These are phyloP conservation scores for Parazoanthus darwini DNA, from an alignment of 92 coral and sea anemone species.

Conservation along the genomic window DNA sequence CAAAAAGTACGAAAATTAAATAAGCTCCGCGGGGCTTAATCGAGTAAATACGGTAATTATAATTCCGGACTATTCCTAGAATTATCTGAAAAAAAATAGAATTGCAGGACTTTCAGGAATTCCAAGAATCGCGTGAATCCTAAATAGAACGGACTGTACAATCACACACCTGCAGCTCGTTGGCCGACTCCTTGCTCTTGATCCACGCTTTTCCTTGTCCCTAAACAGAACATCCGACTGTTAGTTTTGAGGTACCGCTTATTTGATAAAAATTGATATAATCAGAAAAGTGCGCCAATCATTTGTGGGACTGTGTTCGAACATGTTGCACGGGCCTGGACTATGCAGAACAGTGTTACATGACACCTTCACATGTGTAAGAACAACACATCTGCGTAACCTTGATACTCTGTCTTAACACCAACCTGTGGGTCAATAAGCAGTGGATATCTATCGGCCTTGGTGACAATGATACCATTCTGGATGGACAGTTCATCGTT, in stretches of 20 bases:
- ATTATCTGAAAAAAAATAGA: no score
- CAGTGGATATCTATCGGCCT: constrained; percentile 92
- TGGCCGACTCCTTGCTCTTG: constrained; percentile 80
- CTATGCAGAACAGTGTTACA: not conserved
- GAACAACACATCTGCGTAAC: not conserved
- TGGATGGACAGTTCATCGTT: constrained; percentile 96
- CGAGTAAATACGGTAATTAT: no score
- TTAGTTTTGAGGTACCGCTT: not conserved
- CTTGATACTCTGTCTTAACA: not conserved
- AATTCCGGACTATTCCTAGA: no score
- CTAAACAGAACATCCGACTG: constrained; percentile 29
- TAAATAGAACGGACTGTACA: no score
- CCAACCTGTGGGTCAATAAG: constrained; percentile 95
- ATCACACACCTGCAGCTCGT: constrained; percentile 78
- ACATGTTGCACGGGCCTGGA: not conserved
- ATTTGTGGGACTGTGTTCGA: not conserved
- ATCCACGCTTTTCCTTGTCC: constrained; percentile 99
- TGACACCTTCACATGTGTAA: no score
- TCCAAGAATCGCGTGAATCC: no score
- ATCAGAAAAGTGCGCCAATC: not conserved
- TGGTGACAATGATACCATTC: constrained; percentile 97
- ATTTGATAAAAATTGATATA: no score
- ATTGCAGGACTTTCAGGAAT: no score
- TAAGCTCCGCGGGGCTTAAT: no score
- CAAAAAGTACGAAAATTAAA: no score